Conservation (phyloP, 1,140 invertebrate genomes). For the Ceratoteleas bidentatus region DNA sequence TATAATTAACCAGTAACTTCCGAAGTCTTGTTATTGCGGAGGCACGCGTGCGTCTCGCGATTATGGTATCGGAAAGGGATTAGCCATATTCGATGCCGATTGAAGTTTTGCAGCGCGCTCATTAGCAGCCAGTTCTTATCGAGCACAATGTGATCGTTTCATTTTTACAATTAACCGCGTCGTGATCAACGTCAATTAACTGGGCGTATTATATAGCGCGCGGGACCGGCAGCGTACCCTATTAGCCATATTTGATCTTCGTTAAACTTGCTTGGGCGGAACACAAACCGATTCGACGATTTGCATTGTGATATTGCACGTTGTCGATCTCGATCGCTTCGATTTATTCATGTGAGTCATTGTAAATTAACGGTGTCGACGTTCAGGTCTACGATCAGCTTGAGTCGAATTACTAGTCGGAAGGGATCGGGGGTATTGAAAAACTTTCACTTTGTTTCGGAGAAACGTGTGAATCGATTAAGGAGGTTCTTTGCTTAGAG, state of each 20-base stretch:
- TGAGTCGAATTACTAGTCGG: too few relatives aligned
- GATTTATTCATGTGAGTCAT: too few relatives aligned
- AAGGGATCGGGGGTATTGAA: too few relatives aligned
- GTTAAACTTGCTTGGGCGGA: conserved; percentile 8
- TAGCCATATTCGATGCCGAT: conserved; percentile 39
- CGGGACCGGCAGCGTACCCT: conserved; percentile 7
- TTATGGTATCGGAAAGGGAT: conserved; percentile 39
- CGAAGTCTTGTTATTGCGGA: conserved; percentile 35
- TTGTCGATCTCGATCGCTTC: too few relatives aligned
- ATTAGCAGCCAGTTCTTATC: conserved; percentile 36
- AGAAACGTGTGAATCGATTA: too few relatives aligned
- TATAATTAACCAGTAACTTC: conserved; percentile 44
- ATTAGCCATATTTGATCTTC: conserved; percentile 35
- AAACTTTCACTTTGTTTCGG: too few relatives aligned
- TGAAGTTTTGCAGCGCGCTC: conserved; percentile 22
- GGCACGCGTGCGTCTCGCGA: conserved; percentile 12
- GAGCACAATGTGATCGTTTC: conserved; percentile 19
- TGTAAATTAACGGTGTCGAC: too few relatives aligned
- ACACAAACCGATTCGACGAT: not conserved
- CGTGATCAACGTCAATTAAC: conserved; percentile 38
- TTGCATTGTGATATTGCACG: not conserved
- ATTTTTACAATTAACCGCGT: conserved; percentile 35
- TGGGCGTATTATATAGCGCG: conserved; percentile 6
- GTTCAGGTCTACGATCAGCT: too few relatives aligned
- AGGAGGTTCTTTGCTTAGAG: too few relatives aligned